Conservation (phyloP, 2,113 vertebrate species). For the Lepus europaeus region DNA sequence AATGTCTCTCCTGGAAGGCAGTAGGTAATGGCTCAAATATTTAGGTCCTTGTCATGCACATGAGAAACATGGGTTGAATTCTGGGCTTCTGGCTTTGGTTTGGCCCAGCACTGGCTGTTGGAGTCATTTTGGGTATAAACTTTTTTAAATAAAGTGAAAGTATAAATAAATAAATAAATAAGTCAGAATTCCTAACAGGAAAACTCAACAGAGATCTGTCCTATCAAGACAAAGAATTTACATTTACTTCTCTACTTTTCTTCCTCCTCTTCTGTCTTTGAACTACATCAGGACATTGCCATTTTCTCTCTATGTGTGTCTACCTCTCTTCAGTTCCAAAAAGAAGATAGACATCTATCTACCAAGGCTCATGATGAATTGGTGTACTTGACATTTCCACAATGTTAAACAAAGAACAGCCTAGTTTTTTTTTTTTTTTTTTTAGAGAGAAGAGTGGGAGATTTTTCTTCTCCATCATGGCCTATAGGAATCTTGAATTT, state of each 20-base stretch:
- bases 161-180: no score
- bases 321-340: background rate
- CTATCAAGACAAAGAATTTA: background rate
- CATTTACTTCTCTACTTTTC: background rate
- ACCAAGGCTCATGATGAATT: background rate
- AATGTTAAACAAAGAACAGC: background rate
- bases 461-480: background rate
- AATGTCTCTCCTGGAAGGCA: no score
- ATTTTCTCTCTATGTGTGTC: background rate
- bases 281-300: background rate
- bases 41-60: no score
- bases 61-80: no score
- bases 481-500: background rate
- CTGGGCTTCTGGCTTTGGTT: no score
- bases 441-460: background rate
- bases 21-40: no score
- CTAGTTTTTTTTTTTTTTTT: background rate
- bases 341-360: background rate
- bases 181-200: background rate
- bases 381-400: background rate
- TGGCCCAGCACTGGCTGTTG: no score
- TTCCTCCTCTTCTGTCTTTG: constrained; percentile 15
- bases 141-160: no score
- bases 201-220: background rate
- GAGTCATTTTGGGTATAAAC: no score